Evolutionary conservation across 1,140 invertebrate species (phyloP).

Genomic region (Danaus plexippus): DNA sequence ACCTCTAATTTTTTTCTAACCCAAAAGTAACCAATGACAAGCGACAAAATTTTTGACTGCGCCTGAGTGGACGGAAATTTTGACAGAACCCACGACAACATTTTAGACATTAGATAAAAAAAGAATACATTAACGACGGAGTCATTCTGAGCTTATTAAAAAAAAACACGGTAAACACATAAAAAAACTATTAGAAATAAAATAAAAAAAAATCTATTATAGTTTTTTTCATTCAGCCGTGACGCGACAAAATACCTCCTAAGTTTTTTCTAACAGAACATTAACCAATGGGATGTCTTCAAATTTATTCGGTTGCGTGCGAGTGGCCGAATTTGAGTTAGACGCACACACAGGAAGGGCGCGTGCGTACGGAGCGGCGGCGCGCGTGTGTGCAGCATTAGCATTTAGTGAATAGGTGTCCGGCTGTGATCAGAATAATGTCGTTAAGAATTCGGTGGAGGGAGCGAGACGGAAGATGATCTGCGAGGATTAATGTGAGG

Average conservation of each 20-base stretch:
- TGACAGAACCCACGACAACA: slow-evolving; percentile 8
- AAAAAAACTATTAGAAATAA: slow-evolving; percentile 1
- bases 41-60: slow-evolving; percentile 24
- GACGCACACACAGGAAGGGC: slow-evolving; percentile 33
- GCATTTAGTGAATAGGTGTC: slow-evolving; percentile 50
- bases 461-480: slow-evolving; percentile 8
- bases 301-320: slow-evolving; percentile 28
- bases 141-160: too few relatives aligned
- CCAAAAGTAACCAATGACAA: slow-evolving; percentile 24
- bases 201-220: background rate
- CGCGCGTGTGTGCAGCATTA: slow-evolving; percentile 36
- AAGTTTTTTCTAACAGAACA: slow-evolving; percentile 24
- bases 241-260: slow-evolving; percentile 12
- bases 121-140: too few relatives aligned
- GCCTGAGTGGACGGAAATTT: slow-evolving; percentile 33
- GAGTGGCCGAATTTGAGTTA: slow-evolving; percentile 47
- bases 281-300: slow-evolving; percentile 28
- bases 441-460: slow-evolving; percentile 33
- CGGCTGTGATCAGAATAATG: slow-evolving; percentile 32
- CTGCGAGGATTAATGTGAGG: background rate
- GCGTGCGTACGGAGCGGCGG: slow-evolving; percentile 4
- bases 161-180: background rate
- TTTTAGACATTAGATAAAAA: too few relatives aligned
- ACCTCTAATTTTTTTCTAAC: slow-evolving; percentile 35
- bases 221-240: slow-evolving; percentile 3